phyloP scores from a whole-genome alignment of 2,888 invertebrate genomes.

The Nycteola revayana region DNA sequence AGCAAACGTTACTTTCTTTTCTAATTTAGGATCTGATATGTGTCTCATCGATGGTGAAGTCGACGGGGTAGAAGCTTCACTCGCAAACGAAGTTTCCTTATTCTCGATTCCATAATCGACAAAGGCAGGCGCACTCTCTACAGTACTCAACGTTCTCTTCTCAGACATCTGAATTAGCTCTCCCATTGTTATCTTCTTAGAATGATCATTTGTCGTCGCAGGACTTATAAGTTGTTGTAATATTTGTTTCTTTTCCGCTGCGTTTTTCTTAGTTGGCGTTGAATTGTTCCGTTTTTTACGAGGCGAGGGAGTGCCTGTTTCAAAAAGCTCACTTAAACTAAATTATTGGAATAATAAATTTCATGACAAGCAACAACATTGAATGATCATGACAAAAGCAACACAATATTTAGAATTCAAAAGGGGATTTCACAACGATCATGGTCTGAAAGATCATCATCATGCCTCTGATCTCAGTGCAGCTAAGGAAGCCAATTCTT shows the following conservation, averaged over 20 bases:
- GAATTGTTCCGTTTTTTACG: slow-evolving; percentile 91
- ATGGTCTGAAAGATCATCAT: slow-evolving; percentile 39
- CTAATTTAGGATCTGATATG: slow-evolving; percentile 85
- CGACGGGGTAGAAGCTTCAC: slow-evolving; percentile 74
- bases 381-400: slow-evolving; percentile 57
- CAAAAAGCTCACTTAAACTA: slow-evolving; percentile 32
- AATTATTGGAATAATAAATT: slow-evolving; percentile 18
- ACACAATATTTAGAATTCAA: slow-evolving; percentile 44
- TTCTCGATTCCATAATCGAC: slow-evolving; percentile 73
- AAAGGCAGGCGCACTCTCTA: slow-evolving; percentile 74
- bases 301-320: slow-evolving; percentile 88
- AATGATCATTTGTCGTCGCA: slow-evolving; percentile 82
- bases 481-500: slow-evolving; percentile 72
- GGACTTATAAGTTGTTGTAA: slow-evolving; percentile 89
- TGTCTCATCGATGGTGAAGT: slow-evolving; percentile 81
- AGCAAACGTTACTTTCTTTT: slow-evolving; percentile 91
- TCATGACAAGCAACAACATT: slow-evolving; percentile 60
- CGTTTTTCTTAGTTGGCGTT: slow-evolving; percentile 88
- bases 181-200: slow-evolving; percentile 85
- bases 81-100: slow-evolving; percentile 84
- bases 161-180: slow-evolving; percentile 89
- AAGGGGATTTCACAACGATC: slow-evolving; percentile 36
- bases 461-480: slow-evolving; percentile 62
- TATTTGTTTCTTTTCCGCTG: slow-evolving; percentile 90
- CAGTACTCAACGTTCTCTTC: slow-evolving; percentile 72